Percentiles rank a stretch among this genome's conserved stretches.
Conservation (phyloP, 2,797 vertebrate genomes). For the Gallirallus australis region DNA sequence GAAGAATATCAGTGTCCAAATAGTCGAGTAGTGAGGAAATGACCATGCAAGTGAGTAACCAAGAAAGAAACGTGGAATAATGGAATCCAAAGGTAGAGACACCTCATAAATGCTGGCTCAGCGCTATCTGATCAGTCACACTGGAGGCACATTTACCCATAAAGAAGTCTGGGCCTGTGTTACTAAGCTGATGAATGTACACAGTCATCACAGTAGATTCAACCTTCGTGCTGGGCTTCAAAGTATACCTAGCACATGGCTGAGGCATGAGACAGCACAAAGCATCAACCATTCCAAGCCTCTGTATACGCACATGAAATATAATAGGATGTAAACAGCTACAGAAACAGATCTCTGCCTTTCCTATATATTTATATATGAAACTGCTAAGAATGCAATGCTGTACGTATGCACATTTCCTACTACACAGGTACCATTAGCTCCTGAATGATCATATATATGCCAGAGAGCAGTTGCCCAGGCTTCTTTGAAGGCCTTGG, state of each 20-base stretch:
- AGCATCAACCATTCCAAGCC: background rate
- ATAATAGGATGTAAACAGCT: background rate
- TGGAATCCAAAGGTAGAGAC: background rate
- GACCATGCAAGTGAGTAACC: background rate
- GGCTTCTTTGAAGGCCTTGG: background rate
- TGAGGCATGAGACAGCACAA: rapidly evolving
- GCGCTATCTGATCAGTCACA: rapidly evolving
- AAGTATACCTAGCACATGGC: rapidly evolving
- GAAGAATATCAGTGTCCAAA: background rate
- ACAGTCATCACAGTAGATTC: background rate
- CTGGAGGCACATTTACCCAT: rapidly evolving
- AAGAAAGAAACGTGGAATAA: background rate
- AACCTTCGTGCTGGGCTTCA: background rate
- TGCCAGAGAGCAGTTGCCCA: background rate
- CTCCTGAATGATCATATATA: background rate
- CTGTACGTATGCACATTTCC: rapidly evolving
- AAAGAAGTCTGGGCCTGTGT: background rate
- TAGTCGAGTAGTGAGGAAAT: rapidly evolving
- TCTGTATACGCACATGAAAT: rapidly evolving
- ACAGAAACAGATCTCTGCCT: background rate
- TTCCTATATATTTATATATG: background rate
- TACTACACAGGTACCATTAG: no score
- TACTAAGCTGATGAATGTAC: background rate
- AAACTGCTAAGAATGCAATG: background rate
- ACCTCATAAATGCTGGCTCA: background rate